Evolutionary conservation across 2,888 invertebrate species (phyloP), one percentile per base, ranked within the genome.

Genomic region (Hoplodrina ambigua): DNA sequence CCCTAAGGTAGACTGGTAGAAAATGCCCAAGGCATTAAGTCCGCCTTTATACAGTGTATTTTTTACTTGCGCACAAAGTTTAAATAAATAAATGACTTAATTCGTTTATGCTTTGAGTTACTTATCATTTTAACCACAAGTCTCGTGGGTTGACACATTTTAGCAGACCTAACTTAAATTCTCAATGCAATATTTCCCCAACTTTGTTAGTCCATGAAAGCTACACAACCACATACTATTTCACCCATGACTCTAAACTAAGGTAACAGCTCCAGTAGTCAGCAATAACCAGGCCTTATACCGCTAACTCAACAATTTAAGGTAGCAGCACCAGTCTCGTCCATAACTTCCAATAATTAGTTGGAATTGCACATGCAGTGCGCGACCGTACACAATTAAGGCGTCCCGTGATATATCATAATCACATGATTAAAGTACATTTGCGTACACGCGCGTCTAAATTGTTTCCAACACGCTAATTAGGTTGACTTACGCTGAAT

Each of bases 401-500:
- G 55, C 37, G 54, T 64, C 50, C 68, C 41, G 53, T 76, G 73
- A 83, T 87, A 84, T 83, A 86, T 86, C 87, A 86, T 83, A 87
- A 82, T 80, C 79, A 82, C 84, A 82, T 81, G 77, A 81, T 77
- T 75, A 81, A 80, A 78, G 77, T 78, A 72, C 80, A 79, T 83
- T 82, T 83, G 83, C 82, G 83, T 78, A 83, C 81, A 81, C 82
- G 80, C 75, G 83, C 75, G 77, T 77, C 75, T 76, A 81, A 87
- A 88, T 87, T 88, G 84, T 87, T 87, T 85, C 76, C 70, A 83
- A 82, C 87, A 88, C 87, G 86, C 85, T 86, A 87, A 87, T 88
- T 87, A 75, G 78, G 58, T 71, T 73, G 68, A 72, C 62, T 74
- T 80, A 57, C 68, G 57, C 60, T 75, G 75, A 78, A 80, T 82